phyloP scores from a whole-genome alignment of 2,113 vertebrate genomes.

The Isurus oxyrinchus region DNA sequence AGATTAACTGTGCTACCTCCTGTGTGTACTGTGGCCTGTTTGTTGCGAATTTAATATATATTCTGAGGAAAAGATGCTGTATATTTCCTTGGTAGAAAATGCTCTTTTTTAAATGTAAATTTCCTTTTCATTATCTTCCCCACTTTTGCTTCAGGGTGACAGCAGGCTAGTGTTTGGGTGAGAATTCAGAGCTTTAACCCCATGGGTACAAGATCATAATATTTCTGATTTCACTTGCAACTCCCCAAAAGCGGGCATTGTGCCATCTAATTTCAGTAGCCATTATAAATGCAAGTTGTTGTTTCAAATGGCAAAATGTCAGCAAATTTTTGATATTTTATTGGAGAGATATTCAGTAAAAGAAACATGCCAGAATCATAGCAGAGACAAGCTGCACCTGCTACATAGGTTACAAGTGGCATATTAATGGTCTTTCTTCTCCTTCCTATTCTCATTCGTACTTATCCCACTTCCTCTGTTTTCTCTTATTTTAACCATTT shows the following conservation, averaged over 20 bases:
- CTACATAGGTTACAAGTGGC: not conserved
- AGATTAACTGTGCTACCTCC: not conserved
- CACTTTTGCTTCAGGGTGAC: not conserved
- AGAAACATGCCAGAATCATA: not conserved
- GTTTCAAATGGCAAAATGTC: not conserved
- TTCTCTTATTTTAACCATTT: not conserved
- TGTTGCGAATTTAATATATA: slow-evolving; percentile 17
- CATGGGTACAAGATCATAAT: not conserved
- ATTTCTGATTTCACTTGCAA: not conserved
- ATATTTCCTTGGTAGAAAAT: not conserved
- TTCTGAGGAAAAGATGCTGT: not conserved
- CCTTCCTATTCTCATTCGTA: not conserved
- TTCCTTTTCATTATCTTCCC: not conserved
- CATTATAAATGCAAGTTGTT: slow-evolving; percentile 1
- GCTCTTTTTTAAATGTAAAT: not conserved
- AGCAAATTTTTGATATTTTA: not conserved
- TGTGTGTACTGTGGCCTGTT: not conserved
- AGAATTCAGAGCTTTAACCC: not conserved
- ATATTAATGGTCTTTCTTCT: not conserved
- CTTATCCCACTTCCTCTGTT: not conserved
- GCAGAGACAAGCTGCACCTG: not conserved
- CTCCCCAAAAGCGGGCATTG: not conserved
- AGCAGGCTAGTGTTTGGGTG: not conserved
- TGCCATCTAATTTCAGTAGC: not conserved
- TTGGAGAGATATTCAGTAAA: not conserved